These are phyloP conservation scores for Tetanocera ferruginea DNA, from an alignment of 2,888 invertebrate genomes.

Conservation along the genomic window DNA sequence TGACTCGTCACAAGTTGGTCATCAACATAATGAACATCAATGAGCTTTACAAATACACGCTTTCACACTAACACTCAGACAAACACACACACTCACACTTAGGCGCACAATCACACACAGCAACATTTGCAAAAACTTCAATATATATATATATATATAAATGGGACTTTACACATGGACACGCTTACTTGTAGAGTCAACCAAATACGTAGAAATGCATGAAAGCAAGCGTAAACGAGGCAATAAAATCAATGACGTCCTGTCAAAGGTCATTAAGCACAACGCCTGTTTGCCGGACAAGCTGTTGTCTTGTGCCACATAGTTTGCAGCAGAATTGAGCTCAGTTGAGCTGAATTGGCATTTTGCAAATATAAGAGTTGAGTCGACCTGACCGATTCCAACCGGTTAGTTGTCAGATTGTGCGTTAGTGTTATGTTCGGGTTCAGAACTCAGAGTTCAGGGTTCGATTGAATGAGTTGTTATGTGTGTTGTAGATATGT, in stretches of 20 bases:
- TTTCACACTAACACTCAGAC: constrained; percentile 4
- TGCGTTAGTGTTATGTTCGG: too few species aligned
- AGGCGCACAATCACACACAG: too few species aligned
- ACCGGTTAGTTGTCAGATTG: too few species aligned
- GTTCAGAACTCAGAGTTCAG: too few species aligned
- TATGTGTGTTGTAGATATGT: too few species aligned
- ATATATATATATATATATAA: background rate
- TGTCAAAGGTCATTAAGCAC: constrained; percentile 55
- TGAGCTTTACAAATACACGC: constrained; percentile 10
- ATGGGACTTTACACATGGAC: too few species aligned
- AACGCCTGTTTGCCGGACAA: constrained; percentile 29
- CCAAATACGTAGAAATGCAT: constrained; percentile 36
- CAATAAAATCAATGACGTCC: constrained; percentile 56
- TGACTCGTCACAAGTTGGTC: constrained; percentile 49
- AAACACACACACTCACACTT: constrained; percentile 30
- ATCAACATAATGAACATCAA: constrained; percentile 33
- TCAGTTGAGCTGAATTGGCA: constrained; percentile 4
- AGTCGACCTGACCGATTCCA: background rate
- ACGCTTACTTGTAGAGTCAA: background rate
- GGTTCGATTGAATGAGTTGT: background rate
- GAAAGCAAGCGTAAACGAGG: constrained; percentile 43
- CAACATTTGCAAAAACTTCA: background rate
- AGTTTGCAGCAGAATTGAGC: background rate
- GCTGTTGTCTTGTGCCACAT: background rate
- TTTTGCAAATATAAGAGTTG: background rate